Evolutionary conservation across 2,797 vertebrate genomes (phyloP).

Genomic region (Kryptolebias ocellatus): DNA sequence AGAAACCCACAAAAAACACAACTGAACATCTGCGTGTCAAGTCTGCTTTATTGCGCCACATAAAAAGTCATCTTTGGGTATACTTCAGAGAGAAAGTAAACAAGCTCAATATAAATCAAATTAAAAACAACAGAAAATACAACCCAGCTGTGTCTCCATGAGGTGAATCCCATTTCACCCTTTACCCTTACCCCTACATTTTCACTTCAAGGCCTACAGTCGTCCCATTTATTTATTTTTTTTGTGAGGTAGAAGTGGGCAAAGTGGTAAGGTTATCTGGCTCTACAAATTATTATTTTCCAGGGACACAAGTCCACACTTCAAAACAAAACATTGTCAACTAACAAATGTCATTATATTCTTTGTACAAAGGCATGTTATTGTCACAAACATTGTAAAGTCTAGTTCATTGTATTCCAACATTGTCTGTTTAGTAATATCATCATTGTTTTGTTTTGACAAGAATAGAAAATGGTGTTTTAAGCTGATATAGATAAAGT

Average conservation of each 20-base stretch:
- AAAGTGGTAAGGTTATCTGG: no score
- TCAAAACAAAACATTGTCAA: background rate
- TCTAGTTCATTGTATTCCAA: no score
- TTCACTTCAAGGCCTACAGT: no score
- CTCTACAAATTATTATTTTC: no score
- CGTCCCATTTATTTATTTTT: no score
- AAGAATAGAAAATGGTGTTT: no score
- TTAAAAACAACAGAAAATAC: slow-evolving; percentile 3
- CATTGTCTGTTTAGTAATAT: no score
- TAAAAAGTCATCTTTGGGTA: background rate
- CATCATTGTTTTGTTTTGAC: no score
- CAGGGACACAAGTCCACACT: no score
- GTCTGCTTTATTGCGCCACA: slow-evolving; percentile 4
- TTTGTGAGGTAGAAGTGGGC: no score
- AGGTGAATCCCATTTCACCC: background rate
- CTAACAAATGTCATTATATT: background rate
- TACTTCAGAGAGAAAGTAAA: background rate
- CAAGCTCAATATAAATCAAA: background rate
- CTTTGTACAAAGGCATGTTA: background rate
- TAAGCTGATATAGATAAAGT: no score
- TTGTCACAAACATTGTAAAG: no score
- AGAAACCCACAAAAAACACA: slow-evolving; percentile 2
- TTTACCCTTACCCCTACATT: background rate
- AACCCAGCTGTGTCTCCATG: slow-evolving; percentile 3
- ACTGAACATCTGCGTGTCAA: slow-evolving; percentile 3